Base-by-base conservation (phyloP, 2,797 vertebrate species). In the Eremophila alpestris region DNA sequence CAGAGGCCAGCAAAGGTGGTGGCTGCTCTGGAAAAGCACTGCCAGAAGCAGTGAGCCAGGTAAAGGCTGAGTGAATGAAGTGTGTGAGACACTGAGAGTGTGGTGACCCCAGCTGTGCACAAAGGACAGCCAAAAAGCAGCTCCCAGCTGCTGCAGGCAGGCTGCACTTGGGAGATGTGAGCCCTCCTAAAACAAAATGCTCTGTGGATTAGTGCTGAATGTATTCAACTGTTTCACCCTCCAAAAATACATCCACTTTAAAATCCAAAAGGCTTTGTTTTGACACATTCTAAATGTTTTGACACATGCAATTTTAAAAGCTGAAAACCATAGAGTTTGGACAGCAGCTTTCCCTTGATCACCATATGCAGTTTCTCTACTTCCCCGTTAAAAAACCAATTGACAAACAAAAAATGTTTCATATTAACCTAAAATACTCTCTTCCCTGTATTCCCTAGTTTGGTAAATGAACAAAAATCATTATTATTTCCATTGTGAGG, bases 211-310 rank as follows among this genome's bases (percentile, higher is more conserved):
- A 45, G 11, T 34, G 55, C 46, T 75, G 78, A 69, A 46, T 51
- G 69, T 30, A 63, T 54, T 43, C 45, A 68, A 40, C 49, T 45
- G 34, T 10, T 91, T 63, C 30, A 32, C 14, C 12, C 27, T 64
- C 6, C 1, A 40, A 64, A 60, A 41, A 41, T 38, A 38, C 38
- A 38, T 38, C 38, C 38, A 38, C 22, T 87, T 89, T 6, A 68
- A 59, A 74, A 69, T 24, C 13, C 38, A 49, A 79, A 89, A 82
- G 34, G 40, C 56, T 89, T 68, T 79, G 70, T 70, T 83, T 92
- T 94, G 70, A 87, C 78, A 75, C 29, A 19, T 78, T 90, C 67
- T 87, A 64, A 90, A 84, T 94, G 55, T 95, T 96, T 92, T 94
- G 70, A 94, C 81, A 54, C 4, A n/a, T 36, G 4, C 32, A 73